Evolutionary conservation across 2,797 vertebrate genomes (phyloP).

Genomic region (Argentina silus): DNA sequence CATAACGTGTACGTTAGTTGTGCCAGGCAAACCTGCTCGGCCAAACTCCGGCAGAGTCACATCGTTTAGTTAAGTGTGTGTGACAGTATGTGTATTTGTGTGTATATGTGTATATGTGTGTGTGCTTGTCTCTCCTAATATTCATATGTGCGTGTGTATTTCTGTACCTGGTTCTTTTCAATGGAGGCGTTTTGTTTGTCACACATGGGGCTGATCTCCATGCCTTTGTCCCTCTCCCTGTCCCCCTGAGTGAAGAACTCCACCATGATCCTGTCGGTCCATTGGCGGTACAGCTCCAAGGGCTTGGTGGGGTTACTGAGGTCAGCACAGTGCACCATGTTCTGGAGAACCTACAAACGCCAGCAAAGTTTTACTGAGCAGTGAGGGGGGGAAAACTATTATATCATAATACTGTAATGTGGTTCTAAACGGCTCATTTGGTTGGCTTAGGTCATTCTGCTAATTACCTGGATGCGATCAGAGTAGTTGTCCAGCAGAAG

Average conservation of each 20-base stretch:
- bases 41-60: not conserved
- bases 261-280: constrained; percentile 92
- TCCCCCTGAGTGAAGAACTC: constrained; percentile 93
- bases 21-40: not conserved
- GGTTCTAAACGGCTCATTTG: not conserved
- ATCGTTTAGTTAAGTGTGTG: too few species aligned
- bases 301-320: constrained; percentile 94
- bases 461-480: constrained; percentile 87
- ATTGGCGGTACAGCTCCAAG: constrained; percentile 87
- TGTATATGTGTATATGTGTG: too few species aligned
- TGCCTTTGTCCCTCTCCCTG: constrained; percentile 86
- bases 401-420: not conserved
- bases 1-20: not conserved
- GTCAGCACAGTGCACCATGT: constrained; percentile 93
- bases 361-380: not conserved
- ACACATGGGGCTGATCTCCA: constrained; percentile 96
- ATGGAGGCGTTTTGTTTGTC: constrained; percentile 92
- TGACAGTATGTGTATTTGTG: too few species aligned
- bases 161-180: constrained; percentile 90
- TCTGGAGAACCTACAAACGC: constrained; percentile 86
- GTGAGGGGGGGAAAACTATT: not conserved
- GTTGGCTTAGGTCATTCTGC: not conserved
- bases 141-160: not conserved
- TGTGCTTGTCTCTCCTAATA: too few species aligned
- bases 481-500: constrained; percentile 93